Evolutionary conservation across 2,888 invertebrate genomes (phyloP).

Genomic region (Ommatoiulus sabulosus): DNA sequence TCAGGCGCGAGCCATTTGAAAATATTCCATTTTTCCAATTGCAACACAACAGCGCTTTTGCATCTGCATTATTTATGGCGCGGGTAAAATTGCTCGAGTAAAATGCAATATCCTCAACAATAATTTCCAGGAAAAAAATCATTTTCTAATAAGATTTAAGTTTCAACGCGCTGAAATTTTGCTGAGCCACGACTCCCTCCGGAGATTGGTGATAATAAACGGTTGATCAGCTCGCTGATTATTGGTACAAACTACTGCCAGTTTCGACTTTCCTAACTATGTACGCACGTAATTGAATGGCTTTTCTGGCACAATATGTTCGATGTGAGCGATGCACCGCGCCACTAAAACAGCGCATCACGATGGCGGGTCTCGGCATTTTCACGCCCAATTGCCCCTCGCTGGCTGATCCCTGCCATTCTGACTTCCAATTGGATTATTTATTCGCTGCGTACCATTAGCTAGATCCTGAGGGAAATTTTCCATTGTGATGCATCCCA

Average conservation of each 20-base stretch:
- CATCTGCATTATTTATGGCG: neutral
- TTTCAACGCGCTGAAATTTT: neutral
- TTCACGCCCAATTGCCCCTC: slow-evolving; percentile 22
- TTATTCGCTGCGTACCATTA: slow-evolving; percentile 10
- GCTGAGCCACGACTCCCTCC: neutral
- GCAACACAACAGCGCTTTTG: neutral
- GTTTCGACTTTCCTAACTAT: slow-evolving; percentile 9
- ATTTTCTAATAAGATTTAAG: neutral
- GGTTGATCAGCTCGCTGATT: slow-evolving; percentile 27
- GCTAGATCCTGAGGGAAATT: slow-evolving; percentile 2
- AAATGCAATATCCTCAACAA: neutral
- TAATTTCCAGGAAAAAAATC: neutral
- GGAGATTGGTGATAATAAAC: neutral
- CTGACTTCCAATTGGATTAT: slow-evolving; percentile 27
- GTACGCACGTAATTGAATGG: slow-evolving; percentile 22
- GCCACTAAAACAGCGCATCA: neutral
- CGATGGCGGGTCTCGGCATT: slow-evolving; percentile 7
- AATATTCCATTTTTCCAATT: too few species aligned
- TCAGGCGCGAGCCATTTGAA: too few species aligned
- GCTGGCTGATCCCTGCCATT: slow-evolving; percentile 14
- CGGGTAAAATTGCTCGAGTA: neutral
- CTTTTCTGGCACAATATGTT: neutral
- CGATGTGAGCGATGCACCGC: neutral
- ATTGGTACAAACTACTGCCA: neutral
- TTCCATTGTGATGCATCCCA: slow-evolving; percentile 20